Evolutionary conservation across 2,797 vertebrate genomes (phyloP), one percentile per base, ranked within the genome.

Genomic region (Oreochromis grahami): DNA sequence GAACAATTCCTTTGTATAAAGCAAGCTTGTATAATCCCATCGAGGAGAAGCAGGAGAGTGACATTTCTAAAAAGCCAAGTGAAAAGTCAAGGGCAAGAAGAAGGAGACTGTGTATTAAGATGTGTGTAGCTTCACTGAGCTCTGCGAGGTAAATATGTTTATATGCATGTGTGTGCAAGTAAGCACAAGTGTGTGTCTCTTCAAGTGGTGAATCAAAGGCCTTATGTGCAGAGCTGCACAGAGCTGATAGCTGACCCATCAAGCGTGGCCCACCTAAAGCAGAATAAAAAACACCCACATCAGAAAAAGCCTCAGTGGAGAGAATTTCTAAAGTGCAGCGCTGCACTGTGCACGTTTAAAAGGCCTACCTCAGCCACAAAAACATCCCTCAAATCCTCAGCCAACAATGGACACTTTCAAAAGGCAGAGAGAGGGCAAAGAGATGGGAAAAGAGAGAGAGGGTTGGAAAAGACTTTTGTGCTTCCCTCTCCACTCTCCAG

Each of bases 181-280:
- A 63, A 13, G 76, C 15, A 32, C 6, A 19, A 41, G 74, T 50
- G 60, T 78, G 56, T 86, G 58, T 81, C 65, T 86, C 77, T 90
- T 60, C 34, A 76, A 48, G 55, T 85, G 87, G 87, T 83, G 88
- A 94, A 95, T 95, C 94, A 94, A 95, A 96, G 92, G 84, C 84
- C 89, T 86, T 90, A 72, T 84, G 85, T 86, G 90, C 91, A 87
- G 86, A 90, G 84, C 94, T 96, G 95, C 93, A 88, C 82, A 86
- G 89, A 91, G 93, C 94, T 93, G 95, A 96, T 95, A 96, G 93
- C 94, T 93, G 91, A 93, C 88, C 93, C 87, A 91, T 92, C 86
- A 89, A 92, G 89, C 88, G 79, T 90, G 81, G 87, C 91, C 88
- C 90, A 95, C 94, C 93, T 89, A 87, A 91, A 89, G 87, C 86